phyloP scores from a whole-genome alignment of 2,888 invertebrate species.

The Eugnorisma glareosa region DNA sequence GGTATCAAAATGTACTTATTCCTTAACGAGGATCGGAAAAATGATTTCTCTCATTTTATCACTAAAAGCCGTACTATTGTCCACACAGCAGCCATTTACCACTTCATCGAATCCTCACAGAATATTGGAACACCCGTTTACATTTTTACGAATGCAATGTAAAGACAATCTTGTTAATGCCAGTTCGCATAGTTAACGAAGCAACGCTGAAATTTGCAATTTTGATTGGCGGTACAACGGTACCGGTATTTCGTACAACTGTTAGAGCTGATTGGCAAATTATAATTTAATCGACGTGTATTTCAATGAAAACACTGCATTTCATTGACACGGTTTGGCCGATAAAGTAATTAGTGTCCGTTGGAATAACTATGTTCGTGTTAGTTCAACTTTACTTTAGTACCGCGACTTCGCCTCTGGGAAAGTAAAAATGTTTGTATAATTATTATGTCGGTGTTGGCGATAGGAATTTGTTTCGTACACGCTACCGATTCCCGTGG shows the following conservation, averaged over 20 bases:
- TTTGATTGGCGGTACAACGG: slow-evolving; percentile 85
- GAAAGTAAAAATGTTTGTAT: slow-evolving; percentile 49
- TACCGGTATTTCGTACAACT: slow-evolving; percentile 74
- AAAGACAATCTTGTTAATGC: slow-evolving; percentile 77
- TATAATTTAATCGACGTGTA: slow-evolving; percentile 77
- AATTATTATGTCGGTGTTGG: slow-evolving; percentile 45
- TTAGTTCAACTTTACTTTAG: slow-evolving; percentile 32
- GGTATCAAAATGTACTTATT: too few relatives aligned
- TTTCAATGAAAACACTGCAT: slow-evolving; percentile 70
- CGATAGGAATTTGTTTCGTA: slow-evolving; percentile 44
- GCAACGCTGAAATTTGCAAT: slow-evolving; percentile 86
- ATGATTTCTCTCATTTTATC: slow-evolving; percentile 26
- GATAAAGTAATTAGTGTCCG: slow-evolving; percentile 57
- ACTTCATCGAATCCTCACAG: slow-evolving; percentile 48
- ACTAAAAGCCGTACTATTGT: slow-evolving; percentile 23
- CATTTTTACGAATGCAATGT: slow-evolving; percentile 71
- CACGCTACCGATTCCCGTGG: slow-evolving; percentile 50
- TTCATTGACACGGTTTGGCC: slow-evolving; percentile 53
- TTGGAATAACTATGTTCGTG: slow-evolving; percentile 46
- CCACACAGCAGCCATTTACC: slow-evolving; percentile 35
- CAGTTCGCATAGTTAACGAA: slow-evolving; percentile 84
- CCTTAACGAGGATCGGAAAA: not conserved
- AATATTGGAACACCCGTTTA: slow-evolving; percentile 64
- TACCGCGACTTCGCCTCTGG: slow-evolving; percentile 34
- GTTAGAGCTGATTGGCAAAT: slow-evolving; percentile 79